These are phyloP conservation scores for Meles meles DNA, from an alignment of 2,113 vertebrate species.

Conservation along the genomic window DNA sequence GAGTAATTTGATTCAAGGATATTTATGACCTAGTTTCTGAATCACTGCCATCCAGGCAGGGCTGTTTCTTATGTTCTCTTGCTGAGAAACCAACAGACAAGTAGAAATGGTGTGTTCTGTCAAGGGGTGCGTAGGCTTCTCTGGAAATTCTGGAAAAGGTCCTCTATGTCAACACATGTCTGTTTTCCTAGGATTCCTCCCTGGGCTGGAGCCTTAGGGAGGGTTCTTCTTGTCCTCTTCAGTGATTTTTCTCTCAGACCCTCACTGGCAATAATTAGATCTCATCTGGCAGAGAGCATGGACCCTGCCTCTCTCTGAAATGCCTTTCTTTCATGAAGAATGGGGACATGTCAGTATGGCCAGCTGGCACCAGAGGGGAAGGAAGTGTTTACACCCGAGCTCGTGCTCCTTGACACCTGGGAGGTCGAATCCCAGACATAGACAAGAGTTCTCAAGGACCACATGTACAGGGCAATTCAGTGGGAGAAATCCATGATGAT, in stretches of 20 bases:
- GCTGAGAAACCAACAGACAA: conserved; percentile 1
- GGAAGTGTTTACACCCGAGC: neutral
- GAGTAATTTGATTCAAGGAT: conserved; percentile 51
- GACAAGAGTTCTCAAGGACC: neutral
- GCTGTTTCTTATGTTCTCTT: conserved; percentile 38
- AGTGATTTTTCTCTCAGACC: neutral
- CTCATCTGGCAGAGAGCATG: neutral
- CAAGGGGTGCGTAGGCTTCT: neutral
- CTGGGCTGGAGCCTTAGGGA: neutral
- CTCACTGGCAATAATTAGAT: neutral
- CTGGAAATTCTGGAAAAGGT: conserved; percentile 21
- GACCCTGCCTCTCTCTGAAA: neutral
- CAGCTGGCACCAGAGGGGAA: neutral
- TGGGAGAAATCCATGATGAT: neutral
- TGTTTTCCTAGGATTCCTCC: neutral
- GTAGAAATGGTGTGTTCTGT: neutral
- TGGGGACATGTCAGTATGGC: neutral
- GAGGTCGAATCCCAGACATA: neutral
- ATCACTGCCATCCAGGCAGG: neutral
- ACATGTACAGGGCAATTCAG: neutral
- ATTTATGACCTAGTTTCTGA: conserved; percentile 63
- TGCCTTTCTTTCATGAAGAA: conserved; percentile 5
- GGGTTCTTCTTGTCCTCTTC: neutral
- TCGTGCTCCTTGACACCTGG: neutral
- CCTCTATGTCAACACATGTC: neutral